These are phyloP conservation scores for Molossus molossus DNA, from an alignment of 2,797 vertebrate species.

Conservation along the genomic window DNA sequence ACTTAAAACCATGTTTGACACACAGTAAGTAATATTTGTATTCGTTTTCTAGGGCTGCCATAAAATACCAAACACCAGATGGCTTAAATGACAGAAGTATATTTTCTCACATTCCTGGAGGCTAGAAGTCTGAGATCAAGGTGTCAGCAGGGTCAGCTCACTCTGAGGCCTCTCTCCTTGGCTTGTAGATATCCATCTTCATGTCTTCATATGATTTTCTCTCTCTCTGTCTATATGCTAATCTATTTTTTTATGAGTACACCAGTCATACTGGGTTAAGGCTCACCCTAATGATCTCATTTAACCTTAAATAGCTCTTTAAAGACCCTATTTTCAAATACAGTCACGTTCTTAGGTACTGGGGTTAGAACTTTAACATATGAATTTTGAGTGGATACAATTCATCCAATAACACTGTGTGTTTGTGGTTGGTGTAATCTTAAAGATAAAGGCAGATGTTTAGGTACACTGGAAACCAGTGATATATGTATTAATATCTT, in stretches of 20 bases:
- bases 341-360: conserved; percentile 11
- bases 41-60: background rate
- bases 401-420: conserved; percentile 2
- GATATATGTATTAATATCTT: conserved; percentile 34
- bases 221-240: background rate
- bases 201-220: background rate
- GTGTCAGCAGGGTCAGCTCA: background rate
- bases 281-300: background rate
- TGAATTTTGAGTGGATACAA: background rate
- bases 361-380: conserved; percentile 13
- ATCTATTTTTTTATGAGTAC: background rate
- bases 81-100: background rate
- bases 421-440: conserved; percentile 28
- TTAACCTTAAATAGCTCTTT: conserved; percentile 13
- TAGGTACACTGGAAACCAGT: conserved; percentile 43
- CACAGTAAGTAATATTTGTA: background rate
- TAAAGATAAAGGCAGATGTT: conserved; percentile 12
- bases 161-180: background rate
- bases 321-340: conserved; percentile 39
- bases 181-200: background rate
- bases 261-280: background rate
- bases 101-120: conserved; percentile 27
- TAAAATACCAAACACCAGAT: conserved; percentile 34
- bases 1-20: background rate
- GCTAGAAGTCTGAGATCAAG: conserved; percentile 28